Evolutionary conservation across 2,888 invertebrate species (phyloP).

Genomic region (Brachyopa scutellaris): DNA sequence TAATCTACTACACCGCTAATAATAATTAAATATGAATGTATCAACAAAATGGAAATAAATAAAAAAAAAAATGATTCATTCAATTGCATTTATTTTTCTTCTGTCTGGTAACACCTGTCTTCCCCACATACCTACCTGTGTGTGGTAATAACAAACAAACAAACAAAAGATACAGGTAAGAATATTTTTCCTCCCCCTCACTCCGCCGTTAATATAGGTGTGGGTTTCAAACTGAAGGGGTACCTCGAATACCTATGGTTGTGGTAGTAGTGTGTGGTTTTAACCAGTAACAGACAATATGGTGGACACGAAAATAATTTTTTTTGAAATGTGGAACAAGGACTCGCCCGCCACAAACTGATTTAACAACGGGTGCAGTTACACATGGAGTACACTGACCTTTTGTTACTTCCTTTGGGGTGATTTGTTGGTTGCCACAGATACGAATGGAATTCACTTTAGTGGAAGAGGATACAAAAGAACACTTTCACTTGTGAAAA

Average conservation of each 20-base stretch:
- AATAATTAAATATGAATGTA: not conserved
- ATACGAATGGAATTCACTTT: constrained; percentile 1
- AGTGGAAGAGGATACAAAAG: not conserved
- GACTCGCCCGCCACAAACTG: constrained; percentile 42
- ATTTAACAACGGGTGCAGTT: constrained; percentile 18
- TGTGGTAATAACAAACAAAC: constrained; percentile 57
- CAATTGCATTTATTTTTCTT: not conserved
- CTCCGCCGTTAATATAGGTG: constrained; percentile 11
- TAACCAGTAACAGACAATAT: constrained; percentile 37
- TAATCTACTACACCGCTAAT: not conserved
- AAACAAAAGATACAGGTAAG: constrained; percentile 62
- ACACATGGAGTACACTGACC: constrained; percentile 62
- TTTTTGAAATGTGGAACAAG: constrained; percentile 54
- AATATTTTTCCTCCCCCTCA: constrained; percentile 37
- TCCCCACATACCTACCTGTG: constrained; percentile 49
- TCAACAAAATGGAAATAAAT: not conserved
- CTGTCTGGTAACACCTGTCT: constrained; percentile 54
- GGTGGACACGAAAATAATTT: constrained; percentile 49
- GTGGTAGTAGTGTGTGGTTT: constrained; percentile 31
- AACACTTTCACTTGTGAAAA: constrained; percentile 61
- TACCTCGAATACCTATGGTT: too few relatives aligned
- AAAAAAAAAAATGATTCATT: not conserved
- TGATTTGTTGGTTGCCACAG: not conserved
- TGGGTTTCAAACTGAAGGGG: too few relatives aligned
- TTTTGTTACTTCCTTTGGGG: constrained; percentile 23